Percentiles rank a stretch among this genome's conserved stretches.
phyloP scores from a whole-genome alignment of 2,113 vertebrate genomes.

The Brachyistius frenatus region DNA sequence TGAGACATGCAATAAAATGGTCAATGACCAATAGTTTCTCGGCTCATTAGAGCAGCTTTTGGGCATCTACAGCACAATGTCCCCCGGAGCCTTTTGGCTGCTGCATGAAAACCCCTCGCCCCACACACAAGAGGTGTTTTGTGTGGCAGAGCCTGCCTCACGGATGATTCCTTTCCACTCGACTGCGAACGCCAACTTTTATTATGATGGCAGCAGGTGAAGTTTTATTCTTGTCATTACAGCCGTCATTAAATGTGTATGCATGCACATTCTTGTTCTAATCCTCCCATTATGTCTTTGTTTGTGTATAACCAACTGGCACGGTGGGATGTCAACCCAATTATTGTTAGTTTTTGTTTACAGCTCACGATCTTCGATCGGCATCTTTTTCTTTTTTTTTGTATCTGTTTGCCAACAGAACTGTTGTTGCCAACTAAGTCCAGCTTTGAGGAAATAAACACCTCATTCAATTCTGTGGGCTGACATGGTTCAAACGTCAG shows the following conservation, averaged over 20 bases:
- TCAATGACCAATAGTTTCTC: slow-evolving; percentile 14
- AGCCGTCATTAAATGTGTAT: slow-evolving; percentile 30
- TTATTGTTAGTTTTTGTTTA: slow-evolving; percentile 54
- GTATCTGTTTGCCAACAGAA: slow-evolving; percentile 18
- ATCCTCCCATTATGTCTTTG: slow-evolving; percentile 14
- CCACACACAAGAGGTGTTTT: slow-evolving; percentile 42
- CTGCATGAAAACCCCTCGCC: slow-evolving; percentile 45
- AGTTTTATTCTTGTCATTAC: slow-evolving; percentile 38
- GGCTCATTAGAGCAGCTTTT: slow-evolving; percentile 42
- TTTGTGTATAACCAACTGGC: slow-evolving; percentile 9
- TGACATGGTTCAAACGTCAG: slow-evolving; percentile 40
- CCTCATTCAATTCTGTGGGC: slow-evolving; percentile 24
- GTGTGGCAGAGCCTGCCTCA: slow-evolving; percentile 15
- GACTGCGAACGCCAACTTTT: not conserved
- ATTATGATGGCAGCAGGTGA: slow-evolving; percentile 40
- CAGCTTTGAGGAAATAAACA: slow-evolving; percentile 51
- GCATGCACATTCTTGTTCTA: slow-evolving; percentile 13
- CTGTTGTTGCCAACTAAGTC: slow-evolving; percentile 31
- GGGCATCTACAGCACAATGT: slow-evolving; percentile 36
- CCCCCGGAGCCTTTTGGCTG: slow-evolving; percentile 17
- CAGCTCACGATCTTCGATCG: slow-evolving; percentile 20
- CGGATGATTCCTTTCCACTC: slow-evolving; percentile 30
- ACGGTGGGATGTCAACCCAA: slow-evolving; percentile 45
- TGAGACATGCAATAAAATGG: slow-evolving; percentile 43
- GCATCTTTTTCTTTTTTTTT: slow-evolving; percentile 1